Percentiles rank a stretch among this genome's conserved stretches.
Conservation (phyloP, 2,888 invertebrate species). For the Argynnis bischoffii region DNA sequence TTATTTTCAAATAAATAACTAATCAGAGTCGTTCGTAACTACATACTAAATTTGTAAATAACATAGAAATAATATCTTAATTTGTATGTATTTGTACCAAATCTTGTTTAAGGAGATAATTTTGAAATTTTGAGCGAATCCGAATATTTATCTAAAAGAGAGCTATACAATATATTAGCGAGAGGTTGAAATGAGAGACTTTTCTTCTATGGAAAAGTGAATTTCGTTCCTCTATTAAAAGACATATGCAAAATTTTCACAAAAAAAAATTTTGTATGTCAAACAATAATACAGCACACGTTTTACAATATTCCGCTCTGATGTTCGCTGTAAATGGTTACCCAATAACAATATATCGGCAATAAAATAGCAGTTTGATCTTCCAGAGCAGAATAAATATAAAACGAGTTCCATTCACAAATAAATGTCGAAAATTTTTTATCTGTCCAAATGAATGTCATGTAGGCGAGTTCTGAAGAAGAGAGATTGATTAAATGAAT, state of each 20-base stretch:
- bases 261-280: slow-evolving; percentile 71
- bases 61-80: slow-evolving; percentile 74
- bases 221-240: slow-evolving; percentile 56
- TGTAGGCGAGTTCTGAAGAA: background rate
- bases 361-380: no score
- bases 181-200: slow-evolving; percentile 62
- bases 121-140: slow-evolving; percentile 55
- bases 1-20: slow-evolving; percentile 73
- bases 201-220: slow-evolving; percentile 70
- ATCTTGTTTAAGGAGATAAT: slow-evolving; percentile 60
- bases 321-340: no score
- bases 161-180: slow-evolving; percentile 47
- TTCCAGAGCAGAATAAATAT: no score
- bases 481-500: no score
- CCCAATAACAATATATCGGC: no score
- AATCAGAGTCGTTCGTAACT: slow-evolving; percentile 38
- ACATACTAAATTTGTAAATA: slow-evolving; percentile 67
- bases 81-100: slow-evolving; percentile 81
- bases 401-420: no score
- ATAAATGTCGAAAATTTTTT: slow-evolving; percentile 28
- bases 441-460: slow-evolving; percentile 20
- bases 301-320: no score
- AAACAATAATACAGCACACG: slow-evolving; percentile 26
- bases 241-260: slow-evolving; percentile 71
- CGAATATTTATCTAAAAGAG: slow-evolving; percentile 57